Conservation (phyloP, 2,797 vertebrate species). For the Schizothorax lantsangensis region DNA sequence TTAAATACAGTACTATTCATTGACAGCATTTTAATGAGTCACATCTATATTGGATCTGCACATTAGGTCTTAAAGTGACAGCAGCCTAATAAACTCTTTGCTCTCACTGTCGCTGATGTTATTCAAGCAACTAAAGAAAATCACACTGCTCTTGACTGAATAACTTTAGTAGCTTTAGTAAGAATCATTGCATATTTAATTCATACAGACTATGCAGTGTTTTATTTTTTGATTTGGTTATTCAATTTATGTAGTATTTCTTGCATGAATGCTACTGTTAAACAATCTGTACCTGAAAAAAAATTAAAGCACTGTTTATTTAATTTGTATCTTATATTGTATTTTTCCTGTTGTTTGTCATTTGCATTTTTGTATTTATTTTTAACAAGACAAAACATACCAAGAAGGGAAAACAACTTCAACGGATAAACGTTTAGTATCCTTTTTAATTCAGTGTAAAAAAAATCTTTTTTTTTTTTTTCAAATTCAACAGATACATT, state of each 20-base stretch:
- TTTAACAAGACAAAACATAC: not conserved
- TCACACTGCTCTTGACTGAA: not conserved
- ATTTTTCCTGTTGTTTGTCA: not conserved
- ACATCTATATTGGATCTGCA: not conserved
- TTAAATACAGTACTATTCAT: no score
- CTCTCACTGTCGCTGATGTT: not conserved
- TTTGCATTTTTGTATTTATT: not conserved
- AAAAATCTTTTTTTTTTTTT: constrained; percentile 66
- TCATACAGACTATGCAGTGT: not conserved
- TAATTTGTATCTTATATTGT: not conserved
- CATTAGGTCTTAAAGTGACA: not conserved
- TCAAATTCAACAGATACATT: constrained; percentile 90
- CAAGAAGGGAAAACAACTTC: not conserved
- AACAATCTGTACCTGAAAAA: not conserved
- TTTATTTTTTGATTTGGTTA: not conserved
- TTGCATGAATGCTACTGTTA: not conserved
- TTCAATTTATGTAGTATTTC: not conserved
- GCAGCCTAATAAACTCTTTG: not conserved
- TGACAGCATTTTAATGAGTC: not conserved
- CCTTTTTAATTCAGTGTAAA: constrained; percentile 98
- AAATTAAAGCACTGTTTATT: not conserved
- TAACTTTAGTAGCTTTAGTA: not conserved
- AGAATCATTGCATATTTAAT: not conserved
- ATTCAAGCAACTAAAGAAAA: not conserved
- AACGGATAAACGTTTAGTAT: constrained; percentile 60